A percentile compares a stretch with the other conserved stretches of the same genome.
phyloP scores from a whole-genome alignment of 2,113 vertebrate species.

The Jacana jacana region DNA sequence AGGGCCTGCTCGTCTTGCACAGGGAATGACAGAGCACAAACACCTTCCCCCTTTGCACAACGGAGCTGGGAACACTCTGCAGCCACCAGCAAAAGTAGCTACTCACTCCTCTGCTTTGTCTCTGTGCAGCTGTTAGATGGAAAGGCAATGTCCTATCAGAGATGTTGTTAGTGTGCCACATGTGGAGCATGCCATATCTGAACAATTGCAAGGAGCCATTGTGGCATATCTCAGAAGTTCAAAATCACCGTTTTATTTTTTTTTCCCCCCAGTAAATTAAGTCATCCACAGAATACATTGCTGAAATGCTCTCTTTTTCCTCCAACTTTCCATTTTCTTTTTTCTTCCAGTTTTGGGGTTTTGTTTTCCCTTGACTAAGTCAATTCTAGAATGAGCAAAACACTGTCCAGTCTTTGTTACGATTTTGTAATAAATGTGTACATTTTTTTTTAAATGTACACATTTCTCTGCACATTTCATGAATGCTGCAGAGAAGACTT shows the following conservation, averaged over 20 bases:
- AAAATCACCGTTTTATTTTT: background rate
- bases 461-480: no score
- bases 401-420: constrained; percentile 99
- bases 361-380: background rate
- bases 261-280: background rate
- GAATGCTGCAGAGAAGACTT: background rate
- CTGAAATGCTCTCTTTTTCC: background rate
- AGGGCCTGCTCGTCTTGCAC: background rate
- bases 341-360: background rate
- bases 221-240: background rate
- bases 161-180: background rate
- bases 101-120: background rate
- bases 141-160: background rate
- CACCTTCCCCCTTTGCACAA: background rate
- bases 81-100: background rate
- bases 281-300: background rate
- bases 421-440: constrained; percentile 99
- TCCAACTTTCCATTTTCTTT: background rate
- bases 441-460: constrained; percentile 99
- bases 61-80: background rate
- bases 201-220: background rate
- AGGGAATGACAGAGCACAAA: background rate
- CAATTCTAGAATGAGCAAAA: constrained; percentile 58
- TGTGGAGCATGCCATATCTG: fast-evolving
- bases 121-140: background rate